Evolutionary conservation across 1,140 invertebrate species (phyloP).

Genomic region (Caenorhabditis inopinata): DNA sequence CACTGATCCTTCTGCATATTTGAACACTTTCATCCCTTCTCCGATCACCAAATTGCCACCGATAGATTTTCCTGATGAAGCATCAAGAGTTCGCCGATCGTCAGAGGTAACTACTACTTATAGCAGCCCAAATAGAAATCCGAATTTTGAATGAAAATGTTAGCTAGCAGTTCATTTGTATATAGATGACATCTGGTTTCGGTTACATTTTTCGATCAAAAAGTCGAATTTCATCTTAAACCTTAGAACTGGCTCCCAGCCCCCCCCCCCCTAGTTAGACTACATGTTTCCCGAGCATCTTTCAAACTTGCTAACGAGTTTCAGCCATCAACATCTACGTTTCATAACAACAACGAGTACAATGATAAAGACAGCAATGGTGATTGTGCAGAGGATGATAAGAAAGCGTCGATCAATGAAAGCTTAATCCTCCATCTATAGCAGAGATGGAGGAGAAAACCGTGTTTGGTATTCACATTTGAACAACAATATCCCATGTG

Average conservation of each 20-base stretch:
- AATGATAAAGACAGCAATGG: not conserved
- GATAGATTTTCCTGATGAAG: not conserved
- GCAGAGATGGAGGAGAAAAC: too few species aligned
- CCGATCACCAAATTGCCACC: conserved; percentile 1
- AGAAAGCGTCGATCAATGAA: not conserved
- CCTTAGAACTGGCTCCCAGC: too few species aligned
- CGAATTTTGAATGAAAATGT: too few species aligned
- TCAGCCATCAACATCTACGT: not conserved
- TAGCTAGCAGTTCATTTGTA: too few species aligned
- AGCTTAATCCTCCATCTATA: not conserved
- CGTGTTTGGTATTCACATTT: too few species aligned
- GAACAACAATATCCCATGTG: too few species aligned
- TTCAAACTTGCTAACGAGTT: not conserved
- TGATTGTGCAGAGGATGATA: not conserved
- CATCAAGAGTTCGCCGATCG: not conserved
- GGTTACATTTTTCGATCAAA: too few species aligned
- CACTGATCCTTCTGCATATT: not conserved
- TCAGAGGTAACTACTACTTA: not conserved
- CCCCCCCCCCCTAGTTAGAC: too few species aligned
- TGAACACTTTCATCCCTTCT: not conserved
- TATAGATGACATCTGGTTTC: too few species aligned
- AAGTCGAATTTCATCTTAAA: too few species aligned
- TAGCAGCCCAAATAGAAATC: too few species aligned
- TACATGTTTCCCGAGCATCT: too few species aligned
- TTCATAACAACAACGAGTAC: not conserved